Percentiles rank a stretch among this genome's conserved stretches.
These are phyloP conservation scores for Grapholita molesta DNA, from an alignment of 1,140 invertebrate genomes.

Conservation along the genomic window DNA sequence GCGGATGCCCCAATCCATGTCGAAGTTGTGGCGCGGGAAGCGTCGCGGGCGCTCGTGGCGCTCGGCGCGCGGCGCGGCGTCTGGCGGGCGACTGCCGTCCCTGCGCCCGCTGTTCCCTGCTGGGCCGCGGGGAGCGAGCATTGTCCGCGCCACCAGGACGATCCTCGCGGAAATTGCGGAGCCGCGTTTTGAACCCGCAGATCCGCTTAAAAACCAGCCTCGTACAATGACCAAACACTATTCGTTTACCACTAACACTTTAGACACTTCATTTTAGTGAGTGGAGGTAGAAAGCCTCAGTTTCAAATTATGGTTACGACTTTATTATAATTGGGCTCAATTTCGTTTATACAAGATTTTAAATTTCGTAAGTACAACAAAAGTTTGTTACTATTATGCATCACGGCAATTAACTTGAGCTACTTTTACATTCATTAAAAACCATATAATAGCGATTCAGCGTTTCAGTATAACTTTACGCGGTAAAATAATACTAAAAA, in stretches of 20 bases:
- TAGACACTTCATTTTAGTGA: not conserved
- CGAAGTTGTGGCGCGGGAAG: not conserved
- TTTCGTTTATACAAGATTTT: not conserved
- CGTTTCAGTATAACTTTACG: not conserved
- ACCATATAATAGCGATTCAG: not conserved
- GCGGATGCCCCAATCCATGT: slow-evolving; percentile 16
- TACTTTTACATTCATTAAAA: not conserved
- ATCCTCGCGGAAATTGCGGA: slow-evolving; percentile 21
- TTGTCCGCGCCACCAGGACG: slow-evolving; percentile 29
- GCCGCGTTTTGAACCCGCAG: not conserved
- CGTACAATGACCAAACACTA: slow-evolving; percentile 6
- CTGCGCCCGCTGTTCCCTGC: slow-evolving; percentile 53
- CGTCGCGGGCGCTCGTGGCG: slow-evolving; percentile 22
- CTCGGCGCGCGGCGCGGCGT: slow-evolving; percentile 64
- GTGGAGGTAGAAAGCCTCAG: not conserved
- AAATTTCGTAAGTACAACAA: no score
- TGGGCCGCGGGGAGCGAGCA: slow-evolving; percentile 41
- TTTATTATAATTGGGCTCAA: not conserved
- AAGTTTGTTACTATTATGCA: not conserved
- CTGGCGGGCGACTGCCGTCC: slow-evolving; percentile 67
- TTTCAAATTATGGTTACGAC: not conserved
- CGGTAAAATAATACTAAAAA: not conserved
- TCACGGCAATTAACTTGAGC: not conserved
- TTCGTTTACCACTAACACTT: slow-evolving; percentile 24
- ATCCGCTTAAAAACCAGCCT: slow-evolving; percentile 1